Evolutionary conservation across 2,797 vertebrate genomes (phyloP), one percentile per base, ranked within the genome.

Genomic region (Enteromius viviparus): DNA sequence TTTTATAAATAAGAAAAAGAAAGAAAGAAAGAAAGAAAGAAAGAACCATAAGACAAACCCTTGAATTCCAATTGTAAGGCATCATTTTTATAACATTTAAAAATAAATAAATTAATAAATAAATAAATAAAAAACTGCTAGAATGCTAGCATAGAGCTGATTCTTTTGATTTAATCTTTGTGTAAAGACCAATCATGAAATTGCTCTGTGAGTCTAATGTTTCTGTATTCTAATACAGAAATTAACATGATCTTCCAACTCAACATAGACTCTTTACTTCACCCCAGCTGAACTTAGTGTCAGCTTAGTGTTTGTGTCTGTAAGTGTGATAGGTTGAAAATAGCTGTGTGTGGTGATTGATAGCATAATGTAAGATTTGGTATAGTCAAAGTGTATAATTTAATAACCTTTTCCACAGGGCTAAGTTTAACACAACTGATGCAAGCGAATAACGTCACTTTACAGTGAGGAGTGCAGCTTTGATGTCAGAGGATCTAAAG

Each of bases 311-410:
- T 42, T 19, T 49, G 6, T 65, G 42, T 47, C 76, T 65, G 42
- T 12, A 65, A 42, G 23, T 45, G 55, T 65, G 74, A 78, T 23
- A 34, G 26, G 47, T 65, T 17, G 23, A 62, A 49, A 34, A 51
- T 23, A 79, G 45, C 53, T 55, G 64, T 80, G 65, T 21, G 3
- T 80, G 29, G 64, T 68, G 76, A 79, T 70, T 84, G 70, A 85
- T 69, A 64, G 42, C 62, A 75, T 74, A 66, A 53, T 65, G 21
- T 47, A 83, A 84, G 81, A 77, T 72, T 72, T 68, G 49, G 4
- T 71, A 69, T 58, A 78, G 64, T 69, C 23, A 77, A 69, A 74
- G 49, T 23, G 34, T 83, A 60, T 55, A 60, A 72, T 68, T 86
- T 86, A 76, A 55, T 17, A 76, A 60, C 53, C 4, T 26, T 66